phyloP scores from a whole-genome alignment of 2,888 invertebrate genomes.

The Sesia apiformis region DNA sequence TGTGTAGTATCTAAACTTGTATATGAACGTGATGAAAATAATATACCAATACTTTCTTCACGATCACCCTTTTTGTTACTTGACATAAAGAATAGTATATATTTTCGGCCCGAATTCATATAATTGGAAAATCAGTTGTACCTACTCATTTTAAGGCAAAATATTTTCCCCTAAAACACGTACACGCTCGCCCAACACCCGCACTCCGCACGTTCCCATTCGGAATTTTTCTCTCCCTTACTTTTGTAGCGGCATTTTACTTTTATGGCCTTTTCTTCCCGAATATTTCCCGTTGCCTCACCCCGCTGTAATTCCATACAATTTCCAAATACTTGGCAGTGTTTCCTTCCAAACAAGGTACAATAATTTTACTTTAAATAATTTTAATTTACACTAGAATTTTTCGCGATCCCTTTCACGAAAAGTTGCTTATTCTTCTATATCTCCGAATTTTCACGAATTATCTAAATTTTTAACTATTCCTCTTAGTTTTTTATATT shows the following conservation, averaged over 20 bases:
- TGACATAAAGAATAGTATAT: neutral
- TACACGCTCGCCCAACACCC: slow-evolving; percentile 6
- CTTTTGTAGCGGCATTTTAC: slow-evolving; percentile 44
- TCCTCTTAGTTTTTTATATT: no score
- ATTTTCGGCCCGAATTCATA: neutral
- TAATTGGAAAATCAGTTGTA: neutral
- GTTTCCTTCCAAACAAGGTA: neutral
- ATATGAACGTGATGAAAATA: no score
- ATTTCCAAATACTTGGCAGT: slow-evolving; percentile 31
- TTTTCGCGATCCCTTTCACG: no score
- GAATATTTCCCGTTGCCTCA: slow-evolving; percentile 39
- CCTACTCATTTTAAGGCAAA: slow-evolving; percentile 23
- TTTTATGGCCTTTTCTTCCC: slow-evolving; percentile 48
- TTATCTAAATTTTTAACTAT: no score
- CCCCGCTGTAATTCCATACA: slow-evolving; percentile 34
- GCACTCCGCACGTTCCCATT: slow-evolving; percentile 38
- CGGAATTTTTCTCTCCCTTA: slow-evolving; percentile 38
- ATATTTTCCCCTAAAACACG: slow-evolving; percentile 21
- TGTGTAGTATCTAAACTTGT: no score
- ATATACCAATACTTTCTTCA: no score
- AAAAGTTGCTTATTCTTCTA: no score
- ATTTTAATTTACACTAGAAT: no score
- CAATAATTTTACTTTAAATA: no score
- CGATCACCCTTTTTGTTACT: neutral
- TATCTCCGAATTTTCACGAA: no score